Evolutionary conservation across 1,140 invertebrate species (phyloP), one percentile per base, ranked within the genome.

Genomic region (Platyscapa corneri): DNA sequence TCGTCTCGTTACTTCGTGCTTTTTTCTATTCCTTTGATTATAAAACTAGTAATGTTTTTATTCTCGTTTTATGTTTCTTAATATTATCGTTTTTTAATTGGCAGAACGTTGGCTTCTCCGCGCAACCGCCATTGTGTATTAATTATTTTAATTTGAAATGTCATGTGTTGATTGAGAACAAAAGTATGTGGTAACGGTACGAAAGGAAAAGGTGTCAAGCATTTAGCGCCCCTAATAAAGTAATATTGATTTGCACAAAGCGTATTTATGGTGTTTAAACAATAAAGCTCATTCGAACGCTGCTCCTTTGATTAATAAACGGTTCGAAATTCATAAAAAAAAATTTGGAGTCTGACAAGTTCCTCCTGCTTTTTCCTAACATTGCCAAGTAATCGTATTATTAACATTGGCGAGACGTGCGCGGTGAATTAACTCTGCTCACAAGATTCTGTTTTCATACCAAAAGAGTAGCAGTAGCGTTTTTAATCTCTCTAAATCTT

Each of bases 401-500:
- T 49, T 56, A 72, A 56, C 39, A 30, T 39, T 23, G 14, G 34
- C 34, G 42, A 37, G 20, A 67, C 6, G n/a, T 30, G 53, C 14
- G 16, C 14, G 53, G 27, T 16, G 32, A 53, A 70, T 64, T 53
- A 6, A 32, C 67, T 77, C 64, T 64, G 79, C 56, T 79, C 1
- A 30, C 18, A 18, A 82, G 82, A 82, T 78, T 82, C 32, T 39
- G 85, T 86, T 86, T 86, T 86, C 81, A 86, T 86, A 86, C 75
- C 49, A 42, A 82, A 83, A 86, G 32, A 86, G 56, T 86, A 86
- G 81, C 56, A 30, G n/a, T 78, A 86, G 75, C 65, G n/a, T 83
- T 79, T 86, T 86, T 74, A 83, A 86, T 82, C 80, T 86, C 76
- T 86, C 64, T 82, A 78, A 86, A 83, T 86, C 64, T 64, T 65